phyloP scores from a whole-genome alignment of 2,888 invertebrate species.

The Clepsis dumicolana region DNA sequence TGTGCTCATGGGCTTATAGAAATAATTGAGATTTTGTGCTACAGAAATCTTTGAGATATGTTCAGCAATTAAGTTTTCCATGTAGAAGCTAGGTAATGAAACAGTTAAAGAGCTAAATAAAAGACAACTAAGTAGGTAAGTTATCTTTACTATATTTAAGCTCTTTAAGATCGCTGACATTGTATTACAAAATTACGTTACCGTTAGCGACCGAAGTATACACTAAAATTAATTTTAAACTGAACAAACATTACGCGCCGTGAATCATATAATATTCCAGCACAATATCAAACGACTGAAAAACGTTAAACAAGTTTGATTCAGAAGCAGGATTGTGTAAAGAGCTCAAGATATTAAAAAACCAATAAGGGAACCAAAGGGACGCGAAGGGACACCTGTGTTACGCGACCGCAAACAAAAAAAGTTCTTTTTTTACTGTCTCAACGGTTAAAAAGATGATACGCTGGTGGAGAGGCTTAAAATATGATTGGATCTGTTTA shows the following conservation, averaged over 20 bases:
- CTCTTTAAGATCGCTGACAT: no score
- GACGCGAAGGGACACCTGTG: constrained; percentile 70
- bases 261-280: not conserved
- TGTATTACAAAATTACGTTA: no score
- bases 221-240: no score
- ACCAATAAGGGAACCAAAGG: constrained; percentile 56
- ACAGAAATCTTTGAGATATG: no score
- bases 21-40: no score
- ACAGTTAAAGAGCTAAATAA: no score
- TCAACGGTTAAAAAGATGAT: constrained; percentile 44
- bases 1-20: no score
- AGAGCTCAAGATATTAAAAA: constrained; percentile 52
- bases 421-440: constrained; percentile 54
- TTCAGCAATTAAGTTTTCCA: no score
- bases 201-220: no score
- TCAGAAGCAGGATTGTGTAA: constrained; percentile 46
- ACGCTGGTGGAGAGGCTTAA: constrained; percentile 12
- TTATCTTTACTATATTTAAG: no score
- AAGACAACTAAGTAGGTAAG: no score
- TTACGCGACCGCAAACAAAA: constrained; percentile 68
- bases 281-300: constrained; percentile 16
- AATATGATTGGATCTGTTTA: constrained; percentile 8
- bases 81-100: no score
- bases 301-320: constrained; percentile 30
- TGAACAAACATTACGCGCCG: not conserved